Percentiles rank a stretch among this genome's conserved stretches.
phyloP scores from a whole-genome alignment of 2,113 vertebrate genomes.

The Tychaedon coryphoeus region DNA sequence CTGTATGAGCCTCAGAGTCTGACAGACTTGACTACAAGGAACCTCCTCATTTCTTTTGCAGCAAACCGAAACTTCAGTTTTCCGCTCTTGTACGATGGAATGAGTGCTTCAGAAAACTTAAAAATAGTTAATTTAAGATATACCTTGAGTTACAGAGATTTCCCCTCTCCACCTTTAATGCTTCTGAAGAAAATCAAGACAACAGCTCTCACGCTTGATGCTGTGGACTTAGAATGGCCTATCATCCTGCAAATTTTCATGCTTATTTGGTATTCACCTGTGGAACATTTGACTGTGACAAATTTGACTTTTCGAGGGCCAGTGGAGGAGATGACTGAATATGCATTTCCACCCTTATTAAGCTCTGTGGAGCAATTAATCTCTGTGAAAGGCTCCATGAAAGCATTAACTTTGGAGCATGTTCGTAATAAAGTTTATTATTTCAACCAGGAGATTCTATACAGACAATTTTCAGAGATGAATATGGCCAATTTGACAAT shows the following conservation, averaged over 20 bases:
- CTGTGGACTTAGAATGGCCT: conserved; percentile 70
- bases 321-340: fast-evolving
- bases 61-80: background rate
- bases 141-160: background rate
- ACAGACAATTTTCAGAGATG: conserved; percentile 78
- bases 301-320: conserved; percentile 46
- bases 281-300: conserved; percentile 66
- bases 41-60: conserved; percentile 69
- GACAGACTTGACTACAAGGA: conserved; percentile 60
- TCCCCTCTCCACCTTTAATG: background rate
- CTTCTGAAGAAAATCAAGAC: conserved; percentile 19
- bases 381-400: conserved; percentile 47
- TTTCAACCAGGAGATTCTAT: conserved; percentile 77
- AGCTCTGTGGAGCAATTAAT: background rate
- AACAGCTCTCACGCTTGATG: conserved; percentile 66
- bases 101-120: conserved; percentile 63
- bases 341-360: background rate
- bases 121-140: conserved; percentile 70
- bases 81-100: conserved; percentile 63
- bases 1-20: conserved; percentile 75
- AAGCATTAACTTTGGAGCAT: conserved; percentile 52
- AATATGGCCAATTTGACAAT: conserved; percentile 75
- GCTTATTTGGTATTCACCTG: conserved; percentile 56
- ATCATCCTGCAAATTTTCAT: conserved; percentile 61
- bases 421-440: conserved; percentile 49